Conservation (phyloP, 2,113 vertebrate species). For the Phyllopteryx taeniolatus region DNA sequence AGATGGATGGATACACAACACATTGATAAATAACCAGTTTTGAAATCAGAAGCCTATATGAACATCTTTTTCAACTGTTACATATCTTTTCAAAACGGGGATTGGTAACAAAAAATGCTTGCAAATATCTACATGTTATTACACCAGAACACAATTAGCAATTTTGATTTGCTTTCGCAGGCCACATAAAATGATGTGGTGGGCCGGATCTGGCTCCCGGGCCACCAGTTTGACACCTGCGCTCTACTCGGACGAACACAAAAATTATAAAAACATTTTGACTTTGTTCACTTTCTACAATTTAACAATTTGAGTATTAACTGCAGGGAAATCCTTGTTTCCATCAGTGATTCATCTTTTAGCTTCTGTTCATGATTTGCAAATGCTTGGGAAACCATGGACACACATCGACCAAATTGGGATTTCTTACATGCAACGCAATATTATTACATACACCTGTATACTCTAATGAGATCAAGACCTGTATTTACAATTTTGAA, state of each 20-base stretch:
- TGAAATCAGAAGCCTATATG: too few relatives aligned
- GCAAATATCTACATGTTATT: too few relatives aligned
- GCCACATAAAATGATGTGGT: too few relatives aligned
- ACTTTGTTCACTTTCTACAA: background rate
- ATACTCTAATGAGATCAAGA: background rate
- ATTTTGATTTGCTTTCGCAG: too few relatives aligned
- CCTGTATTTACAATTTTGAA: background rate
- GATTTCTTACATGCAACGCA: background rate
- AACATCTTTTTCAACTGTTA: too few relatives aligned
- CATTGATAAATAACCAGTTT: too few relatives aligned
- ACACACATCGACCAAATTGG: background rate
- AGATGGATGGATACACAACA: too few relatives aligned
- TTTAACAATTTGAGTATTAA: background rate
- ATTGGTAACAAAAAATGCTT: too few relatives aligned
- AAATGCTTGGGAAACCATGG: background rate
- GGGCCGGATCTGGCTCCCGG: too few relatives aligned
- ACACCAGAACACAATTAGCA: too few relatives aligned
- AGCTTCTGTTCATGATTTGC: background rate
- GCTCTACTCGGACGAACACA: background rate
- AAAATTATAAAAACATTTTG: background rate
- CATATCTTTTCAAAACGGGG: too few relatives aligned
- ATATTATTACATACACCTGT: background rate
- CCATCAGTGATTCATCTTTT: background rate
- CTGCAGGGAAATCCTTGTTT: background rate
- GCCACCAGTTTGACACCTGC: background rate